These are phyloP conservation scores for Episyrphus balteatus DNA, from an alignment of 1,140 invertebrate species.

Conservation along the genomic window DNA sequence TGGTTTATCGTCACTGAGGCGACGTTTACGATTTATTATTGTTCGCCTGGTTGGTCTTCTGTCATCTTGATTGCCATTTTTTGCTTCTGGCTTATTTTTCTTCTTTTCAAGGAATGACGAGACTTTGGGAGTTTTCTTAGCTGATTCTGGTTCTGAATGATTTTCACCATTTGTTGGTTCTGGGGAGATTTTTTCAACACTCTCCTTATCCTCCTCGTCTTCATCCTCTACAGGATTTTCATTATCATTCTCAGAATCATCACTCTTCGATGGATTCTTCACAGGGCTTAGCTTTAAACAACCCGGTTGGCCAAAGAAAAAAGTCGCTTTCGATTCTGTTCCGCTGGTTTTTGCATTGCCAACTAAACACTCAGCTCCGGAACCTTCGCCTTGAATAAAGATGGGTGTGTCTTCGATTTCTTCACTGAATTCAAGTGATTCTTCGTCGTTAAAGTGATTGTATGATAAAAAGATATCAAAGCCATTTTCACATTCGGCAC, in stretches of 20 bases:
- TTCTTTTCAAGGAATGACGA: background rate
- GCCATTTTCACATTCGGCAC: constrained; percentile 50
- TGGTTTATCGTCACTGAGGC: constrained; percentile 14
- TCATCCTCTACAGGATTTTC: background rate
- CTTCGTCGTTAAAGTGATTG: constrained; percentile 7
- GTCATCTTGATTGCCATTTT: constrained; percentile 25
- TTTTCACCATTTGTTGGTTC: constrained; percentile 23
- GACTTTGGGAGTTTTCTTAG: background rate
- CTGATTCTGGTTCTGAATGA: background rate
- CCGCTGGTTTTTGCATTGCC: constrained; percentile 15
- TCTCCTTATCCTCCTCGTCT: background rate
- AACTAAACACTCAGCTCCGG: constrained; percentile 55
- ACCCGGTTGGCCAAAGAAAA: constrained; percentile 40
- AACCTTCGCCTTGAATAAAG: constrained; percentile 58
- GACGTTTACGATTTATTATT: constrained; percentile 19
- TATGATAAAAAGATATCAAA: background rate
- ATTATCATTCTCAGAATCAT: constrained; percentile 11
- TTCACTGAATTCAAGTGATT: constrained; percentile 43
- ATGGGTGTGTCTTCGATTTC: constrained; percentile 62
- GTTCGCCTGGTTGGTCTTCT: constrained; percentile 3
- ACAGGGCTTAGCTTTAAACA: constrained; percentile 34
- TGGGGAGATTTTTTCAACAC: background rate
- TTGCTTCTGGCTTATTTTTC: constrained; percentile 2
- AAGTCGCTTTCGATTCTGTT: constrained; percentile 32
- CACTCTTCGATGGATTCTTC: constrained; percentile 17